These are phyloP conservation scores for Taphrorychus bicolor DNA, from an alignment of 2,888 invertebrate genomes.

Conservation along the genomic window DNA sequence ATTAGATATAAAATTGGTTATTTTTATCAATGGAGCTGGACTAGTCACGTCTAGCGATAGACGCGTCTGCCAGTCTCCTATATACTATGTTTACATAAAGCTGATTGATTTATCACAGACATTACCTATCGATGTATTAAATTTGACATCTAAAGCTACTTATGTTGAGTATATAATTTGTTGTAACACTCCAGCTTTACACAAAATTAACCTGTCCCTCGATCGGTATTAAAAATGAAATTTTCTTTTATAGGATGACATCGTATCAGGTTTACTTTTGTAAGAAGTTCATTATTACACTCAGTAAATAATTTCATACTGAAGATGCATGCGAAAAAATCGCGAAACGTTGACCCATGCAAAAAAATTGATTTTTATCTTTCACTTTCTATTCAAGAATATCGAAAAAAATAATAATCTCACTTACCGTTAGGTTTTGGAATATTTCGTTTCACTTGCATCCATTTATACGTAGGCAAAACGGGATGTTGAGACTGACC, in stretches of 20 bases:
- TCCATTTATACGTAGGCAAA: slow-evolving; percentile 97
- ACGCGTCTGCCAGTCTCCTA: slow-evolving; percentile 32
- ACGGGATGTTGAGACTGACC: slow-evolving; percentile 67
- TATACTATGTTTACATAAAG: slow-evolving; percentile 19
- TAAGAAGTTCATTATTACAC: too few species aligned
- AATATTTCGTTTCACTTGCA: slow-evolving; percentile 97
- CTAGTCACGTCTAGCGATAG: slow-evolving; percentile 11
- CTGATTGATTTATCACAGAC: slow-evolving; percentile 32
- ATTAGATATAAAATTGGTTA: too few species aligned
- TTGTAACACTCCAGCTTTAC: slow-evolving; percentile 10
- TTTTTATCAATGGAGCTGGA: too few species aligned
- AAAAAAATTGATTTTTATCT: too few species aligned
- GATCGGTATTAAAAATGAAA: not conserved
- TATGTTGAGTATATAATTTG: slow-evolving; percentile 24
- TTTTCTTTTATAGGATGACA: too few species aligned
- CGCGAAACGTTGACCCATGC: too few species aligned
- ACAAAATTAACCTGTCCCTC: not conserved
- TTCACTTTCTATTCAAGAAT: too few species aligned
- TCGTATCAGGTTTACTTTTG: too few species aligned
- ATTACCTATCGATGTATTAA: slow-evolving; percentile 19
- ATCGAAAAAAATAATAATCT: slow-evolving; percentile 40
- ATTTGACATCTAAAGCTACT: slow-evolving; percentile 15
- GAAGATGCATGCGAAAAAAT: too few species aligned
- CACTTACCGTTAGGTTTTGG: slow-evolving; percentile 89
- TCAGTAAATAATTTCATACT: too few species aligned